Conservation (phyloP, 2,113 vertebrate genomes). For the Pseudopodoces humilis region DNA sequence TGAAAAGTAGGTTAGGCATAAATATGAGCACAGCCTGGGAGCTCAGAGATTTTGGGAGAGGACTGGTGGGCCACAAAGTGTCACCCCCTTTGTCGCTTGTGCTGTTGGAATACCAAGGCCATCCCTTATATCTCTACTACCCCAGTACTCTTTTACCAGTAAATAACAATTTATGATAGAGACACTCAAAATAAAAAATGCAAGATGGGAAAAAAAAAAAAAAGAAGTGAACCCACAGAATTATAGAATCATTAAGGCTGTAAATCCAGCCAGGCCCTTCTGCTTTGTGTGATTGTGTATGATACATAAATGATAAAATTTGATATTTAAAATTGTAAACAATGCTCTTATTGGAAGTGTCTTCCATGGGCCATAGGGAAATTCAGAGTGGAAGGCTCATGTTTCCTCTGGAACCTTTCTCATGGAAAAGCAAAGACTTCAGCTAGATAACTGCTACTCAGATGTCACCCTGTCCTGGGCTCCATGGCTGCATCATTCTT, state of each 20-base stretch:
- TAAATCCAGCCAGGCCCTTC: neutral
- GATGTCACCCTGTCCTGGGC: neutral
- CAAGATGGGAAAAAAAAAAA: neutral
- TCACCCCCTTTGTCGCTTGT: neutral
- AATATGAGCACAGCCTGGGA: constrained; percentile 2
- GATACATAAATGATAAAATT: neutral
- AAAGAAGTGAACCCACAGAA: neutral
- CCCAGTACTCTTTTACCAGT: neutral
- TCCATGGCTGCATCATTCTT: neutral
- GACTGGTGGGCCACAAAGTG: neutral
- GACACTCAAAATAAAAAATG: neutral
- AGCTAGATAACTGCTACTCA: neutral
- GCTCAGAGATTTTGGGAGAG: neutral
- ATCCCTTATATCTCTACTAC: neutral
- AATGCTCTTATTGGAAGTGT: neutral
- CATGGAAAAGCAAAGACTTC: neutral
- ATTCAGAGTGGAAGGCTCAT: neutral
- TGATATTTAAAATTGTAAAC: neutral
- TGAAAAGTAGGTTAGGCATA: constrained; percentile 61
- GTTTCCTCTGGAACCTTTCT: neutral
- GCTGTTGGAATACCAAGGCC: neutral
- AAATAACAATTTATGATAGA: neutral
- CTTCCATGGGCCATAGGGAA: neutral
- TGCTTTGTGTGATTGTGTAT: neutral
- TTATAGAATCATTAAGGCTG: neutral